A percentile compares a stretch with the other conserved stretches of the same genome.
Conservation (phyloP, 2,888 invertebrate genomes). For the Agonopterix alstromeriana region DNA sequence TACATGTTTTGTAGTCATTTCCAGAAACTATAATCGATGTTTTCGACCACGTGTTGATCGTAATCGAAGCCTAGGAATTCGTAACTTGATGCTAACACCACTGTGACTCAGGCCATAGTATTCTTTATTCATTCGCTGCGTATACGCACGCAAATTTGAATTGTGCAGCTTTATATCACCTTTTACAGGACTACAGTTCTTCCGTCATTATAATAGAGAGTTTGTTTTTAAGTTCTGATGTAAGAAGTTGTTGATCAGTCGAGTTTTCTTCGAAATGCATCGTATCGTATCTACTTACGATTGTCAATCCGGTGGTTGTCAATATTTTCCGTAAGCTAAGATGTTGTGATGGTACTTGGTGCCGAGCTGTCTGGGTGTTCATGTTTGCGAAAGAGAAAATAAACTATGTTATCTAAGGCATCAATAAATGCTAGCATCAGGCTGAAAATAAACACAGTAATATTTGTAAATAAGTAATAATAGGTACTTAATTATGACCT, state of each 20-base stretch:
- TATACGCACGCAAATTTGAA: slow-evolving; percentile 2
- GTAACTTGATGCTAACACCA: slow-evolving; percentile 17
- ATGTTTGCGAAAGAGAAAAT: no score
- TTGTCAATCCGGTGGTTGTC: no score
- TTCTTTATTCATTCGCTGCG: slow-evolving; percentile 8
- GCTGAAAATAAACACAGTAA: no score
- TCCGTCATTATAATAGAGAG: background rate
- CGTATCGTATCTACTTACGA: no score
- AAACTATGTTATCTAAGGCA: no score
- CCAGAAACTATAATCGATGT: slow-evolving; percentile 15
- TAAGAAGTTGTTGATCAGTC: no score
- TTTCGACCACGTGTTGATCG: slow-evolving; percentile 21
- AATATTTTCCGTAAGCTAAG: no score
- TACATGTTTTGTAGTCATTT: slow-evolving; percentile 17
- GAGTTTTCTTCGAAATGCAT: no score
- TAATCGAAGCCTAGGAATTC: slow-evolving; percentile 22
- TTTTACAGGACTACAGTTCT: background rate
- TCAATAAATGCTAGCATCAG: no score
- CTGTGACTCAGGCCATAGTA: slow-evolving; percentile 16
- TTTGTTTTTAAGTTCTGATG: no score
- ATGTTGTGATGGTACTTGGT: background rate
- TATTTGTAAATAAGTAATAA: no score
- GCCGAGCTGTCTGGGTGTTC: background rate
- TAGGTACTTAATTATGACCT: no score
- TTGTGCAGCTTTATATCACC: background rate